Base-by-base conservation (phyloP, 2,888 invertebrate species). In the Ashinkailepas kermadecensis region DNA sequence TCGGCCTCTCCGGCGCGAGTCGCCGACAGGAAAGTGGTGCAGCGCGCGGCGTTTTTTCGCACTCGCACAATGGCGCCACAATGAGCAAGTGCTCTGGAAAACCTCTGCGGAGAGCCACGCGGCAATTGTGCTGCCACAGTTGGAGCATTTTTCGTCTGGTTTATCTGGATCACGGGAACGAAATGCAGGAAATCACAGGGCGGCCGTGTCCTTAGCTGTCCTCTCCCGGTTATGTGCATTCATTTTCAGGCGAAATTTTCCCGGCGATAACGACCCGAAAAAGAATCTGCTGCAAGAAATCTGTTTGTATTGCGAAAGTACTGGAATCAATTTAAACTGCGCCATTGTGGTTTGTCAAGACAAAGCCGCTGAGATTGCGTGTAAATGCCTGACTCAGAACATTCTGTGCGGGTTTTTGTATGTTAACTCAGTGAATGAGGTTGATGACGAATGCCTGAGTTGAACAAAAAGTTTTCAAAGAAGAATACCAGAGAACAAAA, bases 1-100 rank as follows among this genome's bases (percentile, higher is more conserved):
- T 11, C 25, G 13, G 13, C 39, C 15, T 39, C 39, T 39, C 39
- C 39, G 39, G 39, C 10, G 15, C 39, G 70, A 10, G 11, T 25
- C 70, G 39, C 70, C 13, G 15, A 15, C 54, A 74, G 74, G 74
- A 74, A 74, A 74, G 54, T 21, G 21, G 74, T 74, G 74, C 74
- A 74, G 74, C 15, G 54, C 18, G 39, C 2, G 7, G 21, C 56
- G 74, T 39, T 39, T 74, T 74, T 74, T 54, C 21, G 11, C 54
- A 21, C 15, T 6, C 74, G 21, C 21, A 74, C 74, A 74, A 74
- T 74, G 39, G 54, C 21, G 9, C 10, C 9, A 23, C 21, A 74
- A 74, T 74, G 74, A 74, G 25, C 39, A 25, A 13, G 70, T 13
- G 70, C 39, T 70, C 15, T 70, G 39, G 25, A 39, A 25, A 39